Base-by-base conservation (phyloP, 1,140 invertebrate genomes). In the Aethina tumida region DNA sequence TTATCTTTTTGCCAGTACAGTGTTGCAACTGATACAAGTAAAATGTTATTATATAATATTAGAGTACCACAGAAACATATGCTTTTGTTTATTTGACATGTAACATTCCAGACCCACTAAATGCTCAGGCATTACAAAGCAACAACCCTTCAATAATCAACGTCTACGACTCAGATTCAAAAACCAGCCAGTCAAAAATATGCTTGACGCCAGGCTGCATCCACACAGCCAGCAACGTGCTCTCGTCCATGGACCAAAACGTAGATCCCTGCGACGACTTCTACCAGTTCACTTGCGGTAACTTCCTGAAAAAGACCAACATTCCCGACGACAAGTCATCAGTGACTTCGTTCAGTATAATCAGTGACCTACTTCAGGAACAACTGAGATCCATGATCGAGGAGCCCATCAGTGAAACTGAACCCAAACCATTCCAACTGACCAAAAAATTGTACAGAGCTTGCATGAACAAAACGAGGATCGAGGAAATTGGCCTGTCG, bases 211-310 rank as follows among this genome's bases (percentile, higher is more conserved):
- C 75, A 16, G 78, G 74, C 45, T 83, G 81, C 59, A 64, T 84
- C 30, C 73, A 80, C 46, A 75, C 79, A 68, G 81, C 83, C 0
- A 24, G 12, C 22, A 41, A 70, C 35, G 67, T 88, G 3, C 59
- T 88, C 0, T 60, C 71, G 10, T 81, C 81, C 49, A 80, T 89
- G 73, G 80, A 89, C 46, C 55, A 66, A 1, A 66, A 64, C 7
- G 74, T 83, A 0, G 77, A 93, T 52, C 91, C 91, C 0, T 96
- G 92, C 54, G 79, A 90, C 40, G 85, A 95, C 58, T 96, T 95
- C 62, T 95, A 92, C 57, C 57, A 77, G 43, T 91, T 86, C 47
- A 73, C 84, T 0, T 90, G 85, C 50, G 84, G 86, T 4, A 71
- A 70, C 2, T 89, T 84, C 60, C 58, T 84, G 4, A 73, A 75